These are phyloP conservation scores for Neolamprologus sp. DNA, from an alignment of 2,113 vertebrate species.

Conservation along the genomic window DNA sequence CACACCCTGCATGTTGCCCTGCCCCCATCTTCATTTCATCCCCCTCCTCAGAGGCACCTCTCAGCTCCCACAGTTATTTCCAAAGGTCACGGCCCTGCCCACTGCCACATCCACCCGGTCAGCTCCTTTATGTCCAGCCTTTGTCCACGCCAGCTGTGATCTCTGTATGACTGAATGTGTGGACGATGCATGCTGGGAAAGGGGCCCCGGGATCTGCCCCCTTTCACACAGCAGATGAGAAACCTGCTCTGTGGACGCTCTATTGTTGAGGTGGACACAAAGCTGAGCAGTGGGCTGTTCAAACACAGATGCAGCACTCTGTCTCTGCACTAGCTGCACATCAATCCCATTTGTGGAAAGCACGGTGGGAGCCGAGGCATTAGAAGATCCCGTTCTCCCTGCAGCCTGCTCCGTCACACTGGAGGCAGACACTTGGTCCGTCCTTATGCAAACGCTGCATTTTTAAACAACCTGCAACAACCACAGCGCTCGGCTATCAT, in stretches of 20 bases:
- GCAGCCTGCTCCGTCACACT: not conserved
- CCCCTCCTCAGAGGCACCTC: not conserved
- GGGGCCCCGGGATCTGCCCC: not conserved
- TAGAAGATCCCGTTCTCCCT: not conserved
- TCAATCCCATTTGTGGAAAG: not conserved
- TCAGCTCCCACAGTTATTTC: conserved; percentile 52
- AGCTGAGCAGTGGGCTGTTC: not conserved
- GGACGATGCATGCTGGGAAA: not conserved
- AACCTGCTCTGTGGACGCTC: not conserved
- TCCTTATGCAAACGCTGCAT: not conserved
- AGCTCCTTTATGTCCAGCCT: conserved; percentile 29
- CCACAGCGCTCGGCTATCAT: not conserved
- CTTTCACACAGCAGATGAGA: not conserved
- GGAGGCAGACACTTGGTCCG: not conserved
- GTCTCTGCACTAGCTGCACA: not conserved
- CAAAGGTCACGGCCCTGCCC: conserved; percentile 61
- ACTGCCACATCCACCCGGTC: not conserved
- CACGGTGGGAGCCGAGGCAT: not conserved
- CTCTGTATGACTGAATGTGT: not conserved
- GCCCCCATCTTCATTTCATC: not conserved
- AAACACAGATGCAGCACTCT: not conserved
- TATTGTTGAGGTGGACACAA: not conserved
- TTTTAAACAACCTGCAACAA: not conserved
- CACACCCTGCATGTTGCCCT: not conserved
- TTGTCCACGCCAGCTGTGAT: conserved; percentile 66